Conservation (phyloP, 1,140 invertebrate genomes). For the Calosoma granatense region DNA sequence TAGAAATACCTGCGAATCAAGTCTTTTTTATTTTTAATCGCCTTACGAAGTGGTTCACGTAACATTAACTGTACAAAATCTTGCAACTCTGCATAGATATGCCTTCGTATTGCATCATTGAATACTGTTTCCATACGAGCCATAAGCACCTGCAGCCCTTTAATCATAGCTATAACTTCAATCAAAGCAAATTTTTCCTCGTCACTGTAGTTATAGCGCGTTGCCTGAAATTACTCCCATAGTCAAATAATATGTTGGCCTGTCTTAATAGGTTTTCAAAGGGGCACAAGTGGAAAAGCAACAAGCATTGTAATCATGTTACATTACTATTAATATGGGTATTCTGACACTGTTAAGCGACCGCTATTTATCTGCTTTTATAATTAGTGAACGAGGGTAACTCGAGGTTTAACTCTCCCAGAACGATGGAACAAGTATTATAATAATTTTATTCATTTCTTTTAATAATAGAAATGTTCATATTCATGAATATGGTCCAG, state of each 20-base stretch:
- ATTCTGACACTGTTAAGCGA: not conserved
- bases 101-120: constrained; percentile 86
- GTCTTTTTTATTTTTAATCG: constrained; percentile 98
- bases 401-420: too few relatives aligned
- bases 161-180: constrained; percentile 99
- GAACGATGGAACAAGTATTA: too few relatives aligned
- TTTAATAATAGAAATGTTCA: too few relatives aligned
- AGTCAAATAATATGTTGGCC: constrained; percentile 13
- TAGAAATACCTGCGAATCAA: constrained; percentile 68
- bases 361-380: not conserved
- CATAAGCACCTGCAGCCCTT: constrained; percentile 96
- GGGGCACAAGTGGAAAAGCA: too few relatives aligned
- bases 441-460: too few relatives aligned
- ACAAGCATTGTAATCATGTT: too few relatives aligned
- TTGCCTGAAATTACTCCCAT: constrained; percentile 69
- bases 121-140: constrained; percentile 96
- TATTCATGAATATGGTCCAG: too few relatives aligned
- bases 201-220: constrained; percentile 93
- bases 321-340: too few relatives aligned
- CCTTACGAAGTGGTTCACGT: constrained; percentile 88
- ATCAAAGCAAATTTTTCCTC: constrained; percentile 98
- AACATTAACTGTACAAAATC: constrained; percentile 91
- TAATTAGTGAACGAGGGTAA: too few relatives aligned
- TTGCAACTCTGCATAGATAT: constrained; percentile 95
- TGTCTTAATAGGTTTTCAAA: constrained; percentile 15